Percentiles rank a stretch among this genome's conserved stretches.
phyloP scores from a whole-genome alignment of 1,140 invertebrate genomes.

The Tetraneura akinire region DNA sequence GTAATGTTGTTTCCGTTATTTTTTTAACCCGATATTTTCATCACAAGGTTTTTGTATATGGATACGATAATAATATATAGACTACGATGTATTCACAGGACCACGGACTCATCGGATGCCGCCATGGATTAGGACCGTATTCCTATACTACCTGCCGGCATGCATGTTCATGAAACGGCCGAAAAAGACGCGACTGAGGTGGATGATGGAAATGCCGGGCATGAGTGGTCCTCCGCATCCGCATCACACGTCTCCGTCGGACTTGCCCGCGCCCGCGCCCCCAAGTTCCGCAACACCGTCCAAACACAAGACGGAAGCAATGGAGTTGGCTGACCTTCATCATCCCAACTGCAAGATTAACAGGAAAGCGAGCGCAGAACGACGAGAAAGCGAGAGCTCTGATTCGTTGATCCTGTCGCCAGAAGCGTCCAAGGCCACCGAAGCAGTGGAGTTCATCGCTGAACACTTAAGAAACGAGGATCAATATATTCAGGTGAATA shows the following conservation, averaged over 20 bases:
- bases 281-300: constrained; percentile 61
- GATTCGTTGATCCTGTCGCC: constrained; percentile 86
- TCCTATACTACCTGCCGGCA: constrained; percentile 88
- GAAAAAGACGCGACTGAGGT: constrained; percentile 85
- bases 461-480: constrained; percentile 96
- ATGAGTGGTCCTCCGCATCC: constrained; percentile 79
- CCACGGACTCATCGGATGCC: constrained; percentile 82
- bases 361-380: constrained; percentile 73
- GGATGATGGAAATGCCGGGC: constrained; percentile 95
- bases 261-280: constrained; percentile 75
- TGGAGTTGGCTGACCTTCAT: constrained; percentile 92
- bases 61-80: no score
- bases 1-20: no score
- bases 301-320: constrained; percentile 83
- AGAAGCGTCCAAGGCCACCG: constrained; percentile 91
- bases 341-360: constrained; percentile 95
- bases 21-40: no score
- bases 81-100: not conserved
- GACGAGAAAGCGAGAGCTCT: constrained; percentile 86
- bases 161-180: constrained; percentile 88
- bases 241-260: constrained; percentile 72
- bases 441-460: constrained; percentile 96
- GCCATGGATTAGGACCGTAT: constrained; percentile 88
- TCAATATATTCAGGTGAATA: constrained; percentile 91
- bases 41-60: no score